Evolutionary conservation across 2,797 vertebrate species (phyloP), one percentile per base, ranked within the genome.

Genomic region (Peromyscus nudipes): DNA sequence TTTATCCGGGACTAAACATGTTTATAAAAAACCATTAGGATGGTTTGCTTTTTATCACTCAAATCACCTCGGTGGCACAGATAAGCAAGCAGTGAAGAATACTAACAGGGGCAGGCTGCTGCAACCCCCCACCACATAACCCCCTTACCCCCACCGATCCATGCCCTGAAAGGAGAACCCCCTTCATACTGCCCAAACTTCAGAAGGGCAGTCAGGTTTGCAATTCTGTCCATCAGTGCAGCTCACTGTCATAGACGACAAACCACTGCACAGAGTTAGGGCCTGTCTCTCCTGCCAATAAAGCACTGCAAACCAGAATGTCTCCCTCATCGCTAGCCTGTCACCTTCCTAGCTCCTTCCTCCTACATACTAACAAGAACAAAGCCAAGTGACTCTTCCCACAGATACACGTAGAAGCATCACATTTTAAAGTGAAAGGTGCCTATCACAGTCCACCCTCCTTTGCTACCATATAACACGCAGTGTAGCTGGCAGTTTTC

Each of bases 21-120:
- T 79, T 90, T 64, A 34, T 77, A 92, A 96, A 90, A 64, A 83
- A 65, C 89, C 64, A 8, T 71, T 62, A 67, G n/a, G 34, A 86
- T 23, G 37, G 37, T 62, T 92, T 90, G 49, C 52, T 12, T 83
- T 80, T 31, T 9, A 31, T 46, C 23, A 60, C 40, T 40, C 79
- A n/a, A 0, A n/a, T 55, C 25, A 12, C 40, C 46, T 9, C 12
- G 23, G 12, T 31, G 62, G 52, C 34, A 7, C 6, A 34, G 55
- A 27, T 4, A 1, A 25, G 34, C 64, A n/a, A 16, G 12, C 43
- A 69, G 3, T 8, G 40, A n/a, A 34, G 82, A 67, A 11, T 1
- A 17, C 52, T 29, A 62, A 21, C 7, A 12, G 62, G 46, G 40
- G 52, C 17, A 6, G 9, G 14, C 49, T 46, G 34, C 40, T 11